Conservation (phyloP, 2,113 vertebrate species). For the Loxodonta africana region DNA sequence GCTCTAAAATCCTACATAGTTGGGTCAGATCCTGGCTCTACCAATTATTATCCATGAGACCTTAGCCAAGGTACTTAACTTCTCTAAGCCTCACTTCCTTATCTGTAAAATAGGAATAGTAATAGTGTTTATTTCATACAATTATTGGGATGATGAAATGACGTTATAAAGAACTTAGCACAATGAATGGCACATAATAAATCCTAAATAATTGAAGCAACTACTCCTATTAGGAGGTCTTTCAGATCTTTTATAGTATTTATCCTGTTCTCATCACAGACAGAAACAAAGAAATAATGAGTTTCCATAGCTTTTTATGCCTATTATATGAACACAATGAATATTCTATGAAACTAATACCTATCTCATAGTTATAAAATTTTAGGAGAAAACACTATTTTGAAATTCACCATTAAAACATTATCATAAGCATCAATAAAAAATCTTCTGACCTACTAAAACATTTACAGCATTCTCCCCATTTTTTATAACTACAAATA, state of each 20-base stretch:
- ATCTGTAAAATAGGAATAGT: background rate
- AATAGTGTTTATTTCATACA: background rate
- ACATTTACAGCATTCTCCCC: background rate
- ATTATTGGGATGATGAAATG: background rate
- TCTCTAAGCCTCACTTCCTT: background rate
- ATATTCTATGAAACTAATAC: constrained; percentile 3
- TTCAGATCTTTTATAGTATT: constrained; percentile 1
- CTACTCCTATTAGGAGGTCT: background rate
- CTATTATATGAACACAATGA: constrained; percentile 20
- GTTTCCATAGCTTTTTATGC: background rate
- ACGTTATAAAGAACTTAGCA: background rate
- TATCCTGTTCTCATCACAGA: constrained; percentile 8
- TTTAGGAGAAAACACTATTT: constrained; percentile 55
- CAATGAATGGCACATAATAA: background rate
- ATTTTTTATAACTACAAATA: background rate
- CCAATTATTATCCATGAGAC: background rate
- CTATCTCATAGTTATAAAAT: constrained; percentile 22
- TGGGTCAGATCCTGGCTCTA: background rate
- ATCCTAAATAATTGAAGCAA: background rate
- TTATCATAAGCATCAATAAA: constrained; percentile 29
- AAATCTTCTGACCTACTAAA: background rate
- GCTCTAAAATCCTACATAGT: background rate
- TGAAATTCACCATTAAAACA: constrained; percentile 40
- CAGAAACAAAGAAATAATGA: constrained; percentile 52
- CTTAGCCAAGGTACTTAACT: background rate